Base-by-base conservation (phyloP, 2,113 vertebrate genomes). In the Tonatia bakeri region DNA sequence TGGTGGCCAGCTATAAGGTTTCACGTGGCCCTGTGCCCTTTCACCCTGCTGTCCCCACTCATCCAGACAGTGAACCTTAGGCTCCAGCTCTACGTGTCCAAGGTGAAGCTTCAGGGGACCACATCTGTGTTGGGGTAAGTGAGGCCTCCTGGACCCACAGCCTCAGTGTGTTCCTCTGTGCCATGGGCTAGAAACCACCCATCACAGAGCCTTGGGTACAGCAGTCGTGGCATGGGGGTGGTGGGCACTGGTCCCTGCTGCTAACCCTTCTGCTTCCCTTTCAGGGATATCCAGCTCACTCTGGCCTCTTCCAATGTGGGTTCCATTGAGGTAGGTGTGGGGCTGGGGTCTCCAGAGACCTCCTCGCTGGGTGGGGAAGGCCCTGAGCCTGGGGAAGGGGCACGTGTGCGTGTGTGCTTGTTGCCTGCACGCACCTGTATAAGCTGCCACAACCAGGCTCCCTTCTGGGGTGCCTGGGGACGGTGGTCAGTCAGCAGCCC, bases 241-340 rank as follows among this genome's bases (percentile, higher is more conserved):
- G 33, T 16, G n/a, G 36, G 33, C 3, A 13, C 4, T 7, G 65
- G 31, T 14, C 36, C 31, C 31, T 7, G 0, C 2, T 26, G 16
- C 22, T 9, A 52, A 7, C 11, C 31, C 17, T 14, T n/a, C 16
- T 24, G 22, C 43, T 89, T 94, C 65, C 79, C 36, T 96, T 94
- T 5, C 87, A 98, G 98, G 69, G 94, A 64, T 6, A 36, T 98
- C 17, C 84, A 77, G 22, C 33, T 98, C 16, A 52, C 38, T 0
- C 75, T 98, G 94, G 89, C 24, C 28, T 94, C 94, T 33, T 97
- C 97, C 77, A 97, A 97, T 3, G 73, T 98, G 84, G 93, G 96
- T 83, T 65, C 79, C 22, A 31, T 96, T 36, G 82, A 98, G 16
- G 98, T 98, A 87, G 95, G 96, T 96, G 38, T 50, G 31, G 76